These are phyloP conservation scores for Selene dorsalis DNA, from an alignment of 2,797 vertebrate species.

Conservation along the genomic window DNA sequence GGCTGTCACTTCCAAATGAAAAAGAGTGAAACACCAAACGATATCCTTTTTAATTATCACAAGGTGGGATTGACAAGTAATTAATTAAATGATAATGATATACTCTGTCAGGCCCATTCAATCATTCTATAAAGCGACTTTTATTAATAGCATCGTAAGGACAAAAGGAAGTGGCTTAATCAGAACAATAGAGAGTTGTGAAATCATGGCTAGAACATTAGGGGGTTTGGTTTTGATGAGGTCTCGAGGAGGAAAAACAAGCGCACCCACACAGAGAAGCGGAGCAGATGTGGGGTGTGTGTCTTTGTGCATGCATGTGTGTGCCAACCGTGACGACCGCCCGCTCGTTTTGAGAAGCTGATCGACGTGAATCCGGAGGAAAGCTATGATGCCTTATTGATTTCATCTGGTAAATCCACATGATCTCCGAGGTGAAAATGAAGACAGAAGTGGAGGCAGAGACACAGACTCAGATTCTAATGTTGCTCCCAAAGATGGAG, in stretches of 20 bases:
- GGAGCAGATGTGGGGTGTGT: conserved; percentile 45
- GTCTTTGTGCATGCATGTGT: background rate
- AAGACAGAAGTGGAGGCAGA: conserved; percentile 14
- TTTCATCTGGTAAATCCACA: conserved; percentile 55
- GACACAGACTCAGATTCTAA: conserved; percentile 22
- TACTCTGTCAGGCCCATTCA: conserved; percentile 65
- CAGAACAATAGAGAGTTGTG: conserved; percentile 52
- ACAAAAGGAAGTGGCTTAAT: conserved; percentile 55
- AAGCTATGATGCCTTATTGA: conserved; percentile 45
- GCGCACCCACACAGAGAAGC: conserved; percentile 29
- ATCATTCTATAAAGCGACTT: conserved; percentile 52
- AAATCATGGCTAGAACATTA: conserved; percentile 10
- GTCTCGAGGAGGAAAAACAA: conserved; percentile 26
- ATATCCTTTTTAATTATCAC: conserved; percentile 79
- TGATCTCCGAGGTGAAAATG: conserved; percentile 32
- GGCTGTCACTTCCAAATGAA: conserved; percentile 64
- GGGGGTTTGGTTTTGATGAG: conserved; percentile 31
- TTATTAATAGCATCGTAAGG: conserved; percentile 60
- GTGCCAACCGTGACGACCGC: conserved; percentile 41
- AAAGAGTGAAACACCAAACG: conserved; percentile 64
- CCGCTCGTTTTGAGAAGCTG: conserved; percentile 34
- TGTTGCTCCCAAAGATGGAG: conserved; percentile 7
- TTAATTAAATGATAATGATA: conserved; percentile 77
- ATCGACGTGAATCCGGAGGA: conserved; percentile 37
- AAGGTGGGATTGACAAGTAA: conserved; percentile 77